Evolutionary conservation across 1,140 invertebrate species (phyloP), one percentile per base, ranked within the genome.

Genomic region (Diorhabda carinulata): DNA sequence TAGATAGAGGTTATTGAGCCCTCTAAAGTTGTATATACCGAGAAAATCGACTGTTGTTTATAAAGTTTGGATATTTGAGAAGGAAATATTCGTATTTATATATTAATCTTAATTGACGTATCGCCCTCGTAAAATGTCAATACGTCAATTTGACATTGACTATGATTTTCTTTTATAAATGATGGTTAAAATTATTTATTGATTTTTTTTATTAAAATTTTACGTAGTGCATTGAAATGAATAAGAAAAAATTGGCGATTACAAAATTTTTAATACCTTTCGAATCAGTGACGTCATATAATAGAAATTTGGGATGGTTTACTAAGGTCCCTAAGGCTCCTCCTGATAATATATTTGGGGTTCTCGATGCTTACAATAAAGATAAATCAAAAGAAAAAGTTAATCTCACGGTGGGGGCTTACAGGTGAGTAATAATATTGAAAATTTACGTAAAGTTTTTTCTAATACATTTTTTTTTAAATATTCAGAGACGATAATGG

Each of bases 291-390:
- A 52, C 6, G n/a, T 52, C 47, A 0, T n/a, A 4, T 8, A 8
- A 52, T n/a, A 6, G 47, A 52, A 52, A 52, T 52, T 3, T 52
- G 99, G 44, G 91, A 73, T 94, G 91, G 90, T 97, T 92, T 89
- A 83, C 87, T 52, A 87, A 92, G 80, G 96, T 99, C 2, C 88
- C 94, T 82, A 94, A 98, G 93, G 98, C 97, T 6, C 97, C 98
- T 57, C 97, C 98, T 7, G 98, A 99, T 89, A 91, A 95, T n/a
- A 99, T 99, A 84, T 84, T 99, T 25, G 98, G 98, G 40, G 90
- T 99, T 1, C 96, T 96, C 3, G 98, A 99, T 82, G 97, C 97
- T n/a, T 99, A 87, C 82, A 99, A 98, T 81, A 89, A 83, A 74
- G 97, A 99, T 81, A 86, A 86, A 6, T 94, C 97, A 82, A 88